Evolutionary conservation across 1,140 invertebrate species (phyloP).

Genomic region (Saccostrea glomerata): DNA sequence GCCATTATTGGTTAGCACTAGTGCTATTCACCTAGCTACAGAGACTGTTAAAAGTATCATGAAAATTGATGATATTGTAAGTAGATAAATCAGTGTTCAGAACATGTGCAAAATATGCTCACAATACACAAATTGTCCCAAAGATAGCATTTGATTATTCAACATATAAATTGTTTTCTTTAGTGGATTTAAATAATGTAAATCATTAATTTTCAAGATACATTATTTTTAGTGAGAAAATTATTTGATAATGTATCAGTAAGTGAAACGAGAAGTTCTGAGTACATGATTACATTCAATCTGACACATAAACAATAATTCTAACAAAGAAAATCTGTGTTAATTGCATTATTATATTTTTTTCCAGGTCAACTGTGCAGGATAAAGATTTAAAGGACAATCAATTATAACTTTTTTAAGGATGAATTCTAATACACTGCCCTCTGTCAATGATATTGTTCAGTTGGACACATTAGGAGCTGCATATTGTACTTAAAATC

Average conservation of each 20-base stretch:
- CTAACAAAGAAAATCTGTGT: too few relatives aligned
- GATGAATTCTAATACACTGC: neutral
- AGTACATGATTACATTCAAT: too few relatives aligned
- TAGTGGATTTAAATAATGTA: too few relatives aligned
- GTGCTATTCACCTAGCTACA: slow-evolving; percentile 95
- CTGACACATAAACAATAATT: too few relatives aligned
- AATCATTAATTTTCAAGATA: too few relatives aligned
- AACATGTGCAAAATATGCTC: neutral
- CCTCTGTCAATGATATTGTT: neutral
- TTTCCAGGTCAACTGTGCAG: slow-evolving; percentile 14
- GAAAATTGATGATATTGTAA: slow-evolving; percentile 98
- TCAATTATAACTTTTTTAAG: neutral
- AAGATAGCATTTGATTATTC: too few relatives aligned
- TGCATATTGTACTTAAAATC: neutral
- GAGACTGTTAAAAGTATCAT: slow-evolving; percentile 98
- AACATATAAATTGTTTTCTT: too few relatives aligned
- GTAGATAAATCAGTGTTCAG: slow-evolving; percentile 51
- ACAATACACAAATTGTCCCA: neutral
- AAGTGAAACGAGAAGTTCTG: too few relatives aligned
- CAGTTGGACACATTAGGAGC: neutral
- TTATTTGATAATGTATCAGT: too few relatives aligned
- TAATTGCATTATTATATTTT: neutral
- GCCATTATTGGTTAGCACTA: slow-evolving; percentile 95
- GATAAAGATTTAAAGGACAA: neutral
- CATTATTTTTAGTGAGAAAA: too few relatives aligned